Conservation (phyloP, 2,888 invertebrate species). For the Trichopria drosophilae region DNA sequence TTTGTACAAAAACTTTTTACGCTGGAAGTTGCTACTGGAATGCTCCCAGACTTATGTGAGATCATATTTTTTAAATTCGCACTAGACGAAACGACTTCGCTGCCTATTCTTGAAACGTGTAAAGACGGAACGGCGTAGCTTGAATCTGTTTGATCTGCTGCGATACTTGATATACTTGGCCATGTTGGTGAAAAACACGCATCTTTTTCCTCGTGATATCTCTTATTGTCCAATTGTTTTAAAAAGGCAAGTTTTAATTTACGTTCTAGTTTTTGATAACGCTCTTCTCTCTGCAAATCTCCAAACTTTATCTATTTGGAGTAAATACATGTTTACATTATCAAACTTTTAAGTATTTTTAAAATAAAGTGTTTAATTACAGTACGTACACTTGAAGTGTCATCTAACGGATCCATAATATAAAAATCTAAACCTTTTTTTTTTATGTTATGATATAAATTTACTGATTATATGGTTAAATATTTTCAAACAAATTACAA, state of each 20-base stretch:
- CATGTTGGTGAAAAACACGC: conserved; percentile 17
- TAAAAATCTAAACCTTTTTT: too few relatives aligned
- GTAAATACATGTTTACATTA: conserved; percentile 8
- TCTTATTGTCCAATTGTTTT: conserved; percentile 12
- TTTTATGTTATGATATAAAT: too few relatives aligned
- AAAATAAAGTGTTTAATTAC: not conserved
- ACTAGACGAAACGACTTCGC: conserved; percentile 47
- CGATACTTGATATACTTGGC: conserved; percentile 44
- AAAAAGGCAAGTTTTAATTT: conserved; percentile 5
- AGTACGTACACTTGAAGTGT: conserved; percentile 6
- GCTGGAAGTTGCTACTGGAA: conserved; percentile 41
- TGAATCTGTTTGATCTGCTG: conserved; percentile 37
- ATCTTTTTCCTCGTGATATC: not conserved
- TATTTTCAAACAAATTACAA: too few relatives aligned
- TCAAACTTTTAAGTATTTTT: not conserved
- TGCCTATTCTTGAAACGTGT: conserved; percentile 36
- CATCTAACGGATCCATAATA: not conserved
- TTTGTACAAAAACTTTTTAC: conserved; percentile 33
- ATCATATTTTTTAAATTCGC: conserved; percentile 43
- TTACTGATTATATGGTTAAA: too few relatives aligned
- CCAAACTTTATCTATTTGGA: conserved; percentile 39
- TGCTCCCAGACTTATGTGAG: not conserved
- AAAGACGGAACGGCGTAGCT: conserved; percentile 26
- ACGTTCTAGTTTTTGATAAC: conserved; percentile 44
- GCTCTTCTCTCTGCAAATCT: conserved; percentile 40